These are phyloP conservation scores for Alouatta palliata DNA, from an alignment of 2,113 vertebrate genomes.

Conservation along the genomic window DNA sequence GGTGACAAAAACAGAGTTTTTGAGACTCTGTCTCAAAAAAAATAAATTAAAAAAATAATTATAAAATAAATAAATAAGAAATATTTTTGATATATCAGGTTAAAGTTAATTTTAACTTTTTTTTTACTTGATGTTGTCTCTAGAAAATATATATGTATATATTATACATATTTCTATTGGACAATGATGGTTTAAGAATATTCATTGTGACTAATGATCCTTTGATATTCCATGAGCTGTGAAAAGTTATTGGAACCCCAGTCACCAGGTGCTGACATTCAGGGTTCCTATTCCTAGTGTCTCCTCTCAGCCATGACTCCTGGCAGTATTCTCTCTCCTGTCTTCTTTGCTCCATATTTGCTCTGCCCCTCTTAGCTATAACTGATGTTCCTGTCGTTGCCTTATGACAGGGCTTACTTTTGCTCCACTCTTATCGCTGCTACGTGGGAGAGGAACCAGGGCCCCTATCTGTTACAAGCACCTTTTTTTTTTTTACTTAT, in stretches of 20 bases:
- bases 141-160: neutral
- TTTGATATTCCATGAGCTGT: neutral
- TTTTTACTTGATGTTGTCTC: neutral
- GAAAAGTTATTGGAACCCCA: neutral
- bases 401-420: accelerated
- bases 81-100: neutral
- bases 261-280: neutral
- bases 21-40: no score
- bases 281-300: neutral
- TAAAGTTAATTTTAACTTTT: conserved; percentile 36
- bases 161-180: neutral
- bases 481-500: neutral
- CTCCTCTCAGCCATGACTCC: neutral
- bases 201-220: neutral
- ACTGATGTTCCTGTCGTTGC: neutral
- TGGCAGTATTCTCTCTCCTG: neutral
- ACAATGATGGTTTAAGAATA: neutral
- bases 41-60: no score
- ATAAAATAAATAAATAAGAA: no score
- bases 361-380: neutral
- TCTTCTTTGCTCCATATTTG: neutral
- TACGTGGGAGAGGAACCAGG: neutral
- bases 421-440: neutral
- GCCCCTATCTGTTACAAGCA: neutral
- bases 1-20: no score